Base-by-base conservation (phyloP, 2,888 invertebrate species). In the Autographa pulchrina region DNA sequence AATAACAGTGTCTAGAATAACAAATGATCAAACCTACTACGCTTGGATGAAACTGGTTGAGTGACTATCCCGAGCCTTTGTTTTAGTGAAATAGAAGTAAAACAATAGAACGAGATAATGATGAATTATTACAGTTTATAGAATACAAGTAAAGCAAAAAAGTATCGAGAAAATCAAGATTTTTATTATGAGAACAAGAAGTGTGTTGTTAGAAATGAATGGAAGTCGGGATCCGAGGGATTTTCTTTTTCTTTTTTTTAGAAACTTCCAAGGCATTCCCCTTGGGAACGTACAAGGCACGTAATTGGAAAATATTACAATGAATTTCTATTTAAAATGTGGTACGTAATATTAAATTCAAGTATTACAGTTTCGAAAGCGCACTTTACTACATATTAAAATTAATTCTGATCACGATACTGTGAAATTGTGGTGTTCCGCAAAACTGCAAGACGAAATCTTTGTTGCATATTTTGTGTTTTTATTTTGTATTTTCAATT, bases 271-370 rank as follows among this genome's bases (percentile, higher is more conserved):
- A 80, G 64, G 48, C 65, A 69, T 64, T 72, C 66, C 68, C 62
- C 72, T 2, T 31, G 69, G 38, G 67, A 69, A 65, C 35, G 62
- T 58, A 64, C 48, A 35, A 60, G 60, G 13, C 18, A 54, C 25
- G 20, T 70, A 80, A 77, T 80, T 71, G 65, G 61, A 61, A 78
- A 80, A 73, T 70, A 60, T 73, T 78, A 76, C 66, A 48, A 56
- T 25, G 31, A 41, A 64, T 60, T 80, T 72, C 66, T 67, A 65
- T 73, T 67, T 68, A 65, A 70, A 25, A 65, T 60, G 60, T 35
- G 32, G 25, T 6, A 56, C 20, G 13, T 56, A 13, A 56, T 56
- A 13, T 25, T 56, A 14, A 3, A 56, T 25, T 56, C 5, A 56
- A 20, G 6, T 20, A 13, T 56, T 20, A 20, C 18, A 11, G 13